A percentile compares a stretch with the other conserved stretches of the same genome.
These are phyloP conservation scores for Pissodes strobi DNA, from an alignment of 1,140 invertebrate species.

Conservation along the genomic window DNA sequence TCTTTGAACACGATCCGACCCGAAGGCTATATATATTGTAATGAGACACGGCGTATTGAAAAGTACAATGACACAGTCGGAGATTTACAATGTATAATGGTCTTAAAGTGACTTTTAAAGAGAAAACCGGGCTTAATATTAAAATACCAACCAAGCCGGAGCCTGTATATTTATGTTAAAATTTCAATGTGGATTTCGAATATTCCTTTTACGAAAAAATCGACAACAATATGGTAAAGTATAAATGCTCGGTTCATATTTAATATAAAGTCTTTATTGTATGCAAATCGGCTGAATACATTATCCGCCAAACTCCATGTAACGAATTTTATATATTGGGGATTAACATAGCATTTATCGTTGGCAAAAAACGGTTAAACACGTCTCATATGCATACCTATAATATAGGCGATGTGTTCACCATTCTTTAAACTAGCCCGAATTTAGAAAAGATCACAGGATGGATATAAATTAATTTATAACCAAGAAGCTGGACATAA, in stretches of 20 bases:
- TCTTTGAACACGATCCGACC: too few relatives aligned
- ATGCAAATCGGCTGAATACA: constrained; percentile 37
- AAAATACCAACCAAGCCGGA: constrained; percentile 22
- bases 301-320: constrained; percentile 32
- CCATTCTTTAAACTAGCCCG: too few relatives aligned
- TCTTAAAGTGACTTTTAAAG: constrained; percentile 17
- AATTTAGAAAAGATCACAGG: too few relatives aligned
- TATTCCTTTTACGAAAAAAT: constrained; percentile 32
- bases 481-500: too few relatives aligned
- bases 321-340: constrained; percentile 38
- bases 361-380: constrained; percentile 15
- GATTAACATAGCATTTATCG: constrained; percentile 33
- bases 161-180: constrained; percentile 36
- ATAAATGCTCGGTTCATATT: constrained; percentile 37
- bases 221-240: constrained; percentile 38
- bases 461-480: too few relatives aligned
- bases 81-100: constrained; percentile 15
- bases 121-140: constrained; percentile 28
- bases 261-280: constrained; percentile 40
- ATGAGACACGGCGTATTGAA: too few relatives aligned
- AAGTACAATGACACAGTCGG: constrained; percentile 1
- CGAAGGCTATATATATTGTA: too few relatives aligned
- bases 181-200: constrained; percentile 38
- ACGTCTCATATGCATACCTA: constrained; percentile 6
- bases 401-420: too few relatives aligned